Conservation (phyloP, 2,888 invertebrate genomes). For the Harpalus rubripes region DNA sequence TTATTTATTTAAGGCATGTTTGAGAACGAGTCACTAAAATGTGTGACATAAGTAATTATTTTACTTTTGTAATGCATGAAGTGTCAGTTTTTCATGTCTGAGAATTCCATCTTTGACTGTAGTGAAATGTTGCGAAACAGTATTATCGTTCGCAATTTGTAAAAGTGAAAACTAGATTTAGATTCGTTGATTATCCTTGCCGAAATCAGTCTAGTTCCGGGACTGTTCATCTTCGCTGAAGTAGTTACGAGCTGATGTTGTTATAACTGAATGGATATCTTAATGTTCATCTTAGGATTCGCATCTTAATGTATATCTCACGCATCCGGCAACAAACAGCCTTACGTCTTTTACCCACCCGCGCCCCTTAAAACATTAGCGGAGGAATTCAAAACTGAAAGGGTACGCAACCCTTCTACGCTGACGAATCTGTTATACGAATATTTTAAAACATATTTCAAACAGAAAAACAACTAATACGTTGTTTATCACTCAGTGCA, state of each 20-base stretch:
- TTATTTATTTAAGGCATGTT: no score
- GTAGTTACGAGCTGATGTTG: slow-evolving; percentile 55
- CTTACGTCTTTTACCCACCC: slow-evolving; percentile 51
- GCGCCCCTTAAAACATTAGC: background rate
- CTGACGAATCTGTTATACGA: background rate
- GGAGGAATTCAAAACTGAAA: background rate
- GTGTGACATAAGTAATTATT: no score
- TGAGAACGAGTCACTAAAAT: no score
- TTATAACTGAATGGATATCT: slow-evolving; percentile 64
- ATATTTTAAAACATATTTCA: background rate
- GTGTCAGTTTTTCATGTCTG: no score
- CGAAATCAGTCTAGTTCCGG: slow-evolving; percentile 30
- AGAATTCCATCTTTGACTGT: no score
- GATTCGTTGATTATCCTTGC: slow-evolving; percentile 3
- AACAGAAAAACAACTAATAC: no score
- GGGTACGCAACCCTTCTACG: background rate
- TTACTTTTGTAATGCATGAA: no score
- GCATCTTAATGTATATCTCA: slow-evolving; percentile 65
- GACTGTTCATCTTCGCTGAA: slow-evolving; percentile 24
- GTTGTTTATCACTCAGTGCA: no score
- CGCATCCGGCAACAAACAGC: slow-evolving; percentile 61
- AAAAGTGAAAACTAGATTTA: slow-evolving; percentile 22
- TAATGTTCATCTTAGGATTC: slow-evolving; percentile 62
- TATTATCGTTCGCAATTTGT: background rate
- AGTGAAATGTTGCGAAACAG: no score